phyloP scores from a whole-genome alignment of 2,113 vertebrate species.

The Ctenomys sociabilis region DNA sequence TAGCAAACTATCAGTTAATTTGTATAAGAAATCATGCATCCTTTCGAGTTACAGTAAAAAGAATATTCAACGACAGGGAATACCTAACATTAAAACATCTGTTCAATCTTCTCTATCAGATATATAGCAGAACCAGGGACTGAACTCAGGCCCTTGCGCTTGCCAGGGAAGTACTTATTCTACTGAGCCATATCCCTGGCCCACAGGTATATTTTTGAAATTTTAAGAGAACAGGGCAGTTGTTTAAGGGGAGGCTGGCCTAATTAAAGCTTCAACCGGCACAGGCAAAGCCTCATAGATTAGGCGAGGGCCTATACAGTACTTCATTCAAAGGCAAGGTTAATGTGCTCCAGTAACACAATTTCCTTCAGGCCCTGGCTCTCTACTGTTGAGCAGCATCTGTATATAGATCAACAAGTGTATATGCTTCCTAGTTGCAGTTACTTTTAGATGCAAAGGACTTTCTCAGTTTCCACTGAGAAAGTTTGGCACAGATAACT shows the following conservation, averaged over 20 bases:
- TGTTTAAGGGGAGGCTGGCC: neutral
- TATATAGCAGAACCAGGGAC: too few species aligned
- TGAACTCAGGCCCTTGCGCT: too few species aligned
- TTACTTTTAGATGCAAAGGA: neutral
- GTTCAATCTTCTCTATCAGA: neutral
- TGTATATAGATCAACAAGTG: neutral
- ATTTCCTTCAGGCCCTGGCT: neutral
- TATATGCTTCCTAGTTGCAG: neutral
- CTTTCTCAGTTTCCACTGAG: neutral
- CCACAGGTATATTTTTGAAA: too few species aligned
- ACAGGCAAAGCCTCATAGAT: neutral
- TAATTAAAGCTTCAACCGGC: neutral
- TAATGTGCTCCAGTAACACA: neutral
- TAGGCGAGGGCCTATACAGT: neutral
- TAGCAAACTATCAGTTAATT: neutral
- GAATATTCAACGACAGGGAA: neutral
- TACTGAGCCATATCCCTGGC: too few species aligned
- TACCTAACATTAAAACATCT: neutral
- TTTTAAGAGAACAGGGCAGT: neutral
- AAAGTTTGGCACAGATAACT: neutral
- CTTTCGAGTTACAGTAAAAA: slow-evolving; percentile 28
- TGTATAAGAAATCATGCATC: neutral
- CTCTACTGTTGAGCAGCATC: neutral
- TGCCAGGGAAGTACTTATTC: too few species aligned
- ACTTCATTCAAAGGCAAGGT: neutral